phyloP scores from a whole-genome alignment of 1,140 invertebrate genomes.

The Delia radicum region DNA sequence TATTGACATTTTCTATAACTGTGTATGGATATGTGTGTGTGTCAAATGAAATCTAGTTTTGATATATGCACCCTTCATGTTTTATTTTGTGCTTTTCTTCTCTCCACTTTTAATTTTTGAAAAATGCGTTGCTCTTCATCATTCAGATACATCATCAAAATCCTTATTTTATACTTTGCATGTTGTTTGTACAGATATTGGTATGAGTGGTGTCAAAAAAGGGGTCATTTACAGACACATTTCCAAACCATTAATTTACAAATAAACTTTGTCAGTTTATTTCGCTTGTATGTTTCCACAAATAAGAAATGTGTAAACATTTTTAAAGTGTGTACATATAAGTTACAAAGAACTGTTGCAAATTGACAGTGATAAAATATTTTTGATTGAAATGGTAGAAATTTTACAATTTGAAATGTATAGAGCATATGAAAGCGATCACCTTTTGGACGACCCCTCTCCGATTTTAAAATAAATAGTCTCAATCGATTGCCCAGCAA shows the following conservation, averaged over 20 bases:
- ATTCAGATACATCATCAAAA: neutral
- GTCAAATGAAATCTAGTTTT: neutral
- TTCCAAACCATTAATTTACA: slow-evolving; percentile 21
- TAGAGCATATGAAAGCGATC: neutral
- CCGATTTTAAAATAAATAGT: no score
- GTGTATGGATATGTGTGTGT: neutral
- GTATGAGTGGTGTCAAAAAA: neutral
- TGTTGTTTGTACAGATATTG: neutral
- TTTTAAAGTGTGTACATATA: neutral
- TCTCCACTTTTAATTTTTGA: neutral
- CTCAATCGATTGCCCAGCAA: no score
- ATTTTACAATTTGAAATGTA: neutral
- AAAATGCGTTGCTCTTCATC: neutral
- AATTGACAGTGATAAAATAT: neutral
- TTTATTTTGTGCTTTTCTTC: neutral
- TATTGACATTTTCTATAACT: no score
- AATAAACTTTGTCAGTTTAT: slow-evolving; percentile 18
- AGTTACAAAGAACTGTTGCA: neutral
- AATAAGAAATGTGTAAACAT: neutral
- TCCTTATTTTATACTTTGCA: neutral
- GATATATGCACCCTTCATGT: slow-evolving; percentile 3
- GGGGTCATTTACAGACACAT: slow-evolving; percentile 16
- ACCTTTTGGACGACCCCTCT: no score
- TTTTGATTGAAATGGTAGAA: neutral
- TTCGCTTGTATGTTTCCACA: neutral